Evolutionary conservation across 1,140 invertebrate species (phyloP), one percentile per base, ranked within the genome.

Genomic region (Drosophila murphyi): DNA sequence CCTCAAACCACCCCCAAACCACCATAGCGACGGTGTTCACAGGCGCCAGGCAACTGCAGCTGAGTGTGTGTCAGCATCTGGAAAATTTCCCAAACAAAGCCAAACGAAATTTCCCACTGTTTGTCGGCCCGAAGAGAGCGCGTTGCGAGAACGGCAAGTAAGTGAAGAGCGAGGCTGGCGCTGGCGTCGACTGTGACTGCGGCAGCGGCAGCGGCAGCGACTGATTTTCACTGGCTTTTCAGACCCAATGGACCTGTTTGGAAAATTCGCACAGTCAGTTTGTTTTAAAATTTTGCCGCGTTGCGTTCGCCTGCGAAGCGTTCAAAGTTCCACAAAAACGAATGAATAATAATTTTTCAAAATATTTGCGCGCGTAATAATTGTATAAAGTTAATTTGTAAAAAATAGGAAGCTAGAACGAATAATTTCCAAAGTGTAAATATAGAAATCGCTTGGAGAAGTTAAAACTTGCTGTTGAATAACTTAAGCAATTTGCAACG

Each of bases 241-340:
- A 69, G 76, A 76, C 64, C 54, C 56, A 77, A 82, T 91, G 88
- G 88, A 91, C 88, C 88, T 82, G 83, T 91, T 88, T 76, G 88
- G 78, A 91, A 91, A 91, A 90, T 85, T 83, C 80, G 52, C 80
- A 83, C 76, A 74, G 56, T 91, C 83, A 91, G 88, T 91, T 91
- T 91, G 83, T 89, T 91, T 91, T 91, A 69, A 91, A 89, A 82
- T 75, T 82, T 76, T 71, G 88, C 71, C 88, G 80, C 76, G 88
- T 69, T 64, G 37, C 67, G 83, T 88, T 87, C 76, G 78, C 55
- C 34, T 64, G 43, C 59, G 12, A 57, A 63, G 64, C 48, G 61
- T 45, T 52, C 41, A 1, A 57, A 28, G 5, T 34, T 8, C 4
- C 29, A 34, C 10, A 51, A 39, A 45, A 78, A 10, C n/a, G 20